These are phyloP conservation scores for Lithobates pipiens DNA, from an alignment of 2,797 vertebrate species.

Conservation along the genomic window DNA sequence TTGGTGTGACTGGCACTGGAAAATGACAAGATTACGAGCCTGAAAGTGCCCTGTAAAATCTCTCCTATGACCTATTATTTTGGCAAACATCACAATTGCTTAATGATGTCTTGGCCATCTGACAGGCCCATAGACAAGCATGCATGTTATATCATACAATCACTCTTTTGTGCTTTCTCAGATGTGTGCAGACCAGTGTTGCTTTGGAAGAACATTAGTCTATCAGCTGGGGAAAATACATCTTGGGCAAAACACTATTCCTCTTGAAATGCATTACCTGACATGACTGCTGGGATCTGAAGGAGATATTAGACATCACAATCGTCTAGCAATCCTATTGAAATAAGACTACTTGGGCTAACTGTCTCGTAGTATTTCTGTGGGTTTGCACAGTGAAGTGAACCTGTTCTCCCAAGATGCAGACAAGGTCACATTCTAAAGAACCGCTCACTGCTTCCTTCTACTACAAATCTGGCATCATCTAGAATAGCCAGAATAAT, in stretches of 20 bases:
- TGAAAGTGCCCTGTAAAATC: too few relatives aligned
- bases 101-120: too few relatives aligned
- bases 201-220: too few relatives aligned
- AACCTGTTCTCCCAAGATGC: background rate
- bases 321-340: background rate
- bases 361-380: background rate
- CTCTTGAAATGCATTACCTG: background rate
- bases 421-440: background rate
- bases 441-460: background rate
- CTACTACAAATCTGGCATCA: background rate
- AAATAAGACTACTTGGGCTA: background rate
- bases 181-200: too few relatives aligned
- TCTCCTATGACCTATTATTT: too few relatives aligned
- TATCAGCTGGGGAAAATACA: too few relatives aligned
- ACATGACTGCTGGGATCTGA: background rate
- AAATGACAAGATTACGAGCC: too few relatives aligned
- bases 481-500: background rate
- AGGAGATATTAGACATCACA: background rate
- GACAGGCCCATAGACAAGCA: too few relatives aligned
- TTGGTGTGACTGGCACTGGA: too few relatives aligned
- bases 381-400: background rate
- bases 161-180: too few relatives aligned
- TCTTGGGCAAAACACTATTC: background rate
- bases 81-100: too few relatives aligned
- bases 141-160: too few relatives aligned